Evolutionary conservation across 1,140 invertebrate species (phyloP), one percentile per base, ranked within the genome.

Genomic region (Drosophila kohkoa): DNA sequence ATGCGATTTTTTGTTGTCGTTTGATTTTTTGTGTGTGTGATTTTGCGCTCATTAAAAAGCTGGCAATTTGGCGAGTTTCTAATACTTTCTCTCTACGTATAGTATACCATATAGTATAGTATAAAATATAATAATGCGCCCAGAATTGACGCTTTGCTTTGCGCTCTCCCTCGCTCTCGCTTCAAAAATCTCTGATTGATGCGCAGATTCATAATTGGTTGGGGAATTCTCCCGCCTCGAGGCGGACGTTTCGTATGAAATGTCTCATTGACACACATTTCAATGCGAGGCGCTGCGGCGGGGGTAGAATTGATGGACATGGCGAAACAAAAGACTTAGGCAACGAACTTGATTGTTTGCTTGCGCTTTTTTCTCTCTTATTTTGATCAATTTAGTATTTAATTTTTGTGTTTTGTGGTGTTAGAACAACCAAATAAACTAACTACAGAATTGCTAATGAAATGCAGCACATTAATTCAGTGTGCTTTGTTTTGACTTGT

Each of bases 61-160:
- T 57, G 66, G 58, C 41, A 62, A 79, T 81, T 82, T 60, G 67
- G 45, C 51, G 16, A 88, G 66, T 82, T 83, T 81, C 83, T 75
- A 82, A 79, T 75, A 71, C 67, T 75, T 71, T 83, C 87, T 88
- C 83, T 83, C 5, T 32, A n/a, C n/a, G n/a, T n/a, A n/a, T n/a
- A n/a, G n/a, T n/a, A 32, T 5, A 15, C 15, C 15, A 15, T 15
- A 32, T 32, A 32, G 68, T 77, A 80, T 83, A 70, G 65, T 51
- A 66, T 80, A 77, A 80, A 75, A 77, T 59, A 25, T 25, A 25
- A 25, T 25, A 25, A 25, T 3, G 49, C 66, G 63, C 67, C 41
- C 48, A 81, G 70, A 82, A 78, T 75, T 49, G 32, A 43, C n/a
- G 5, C 13, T 38, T 65, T 11, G 20, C 20, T 25, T 63, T 20